Percentiles rank a stretch among this genome's conserved stretches.
phyloP scores from a whole-genome alignment of 2,888 invertebrate genomes.

The Enoplolaimus lenunculus region DNA sequence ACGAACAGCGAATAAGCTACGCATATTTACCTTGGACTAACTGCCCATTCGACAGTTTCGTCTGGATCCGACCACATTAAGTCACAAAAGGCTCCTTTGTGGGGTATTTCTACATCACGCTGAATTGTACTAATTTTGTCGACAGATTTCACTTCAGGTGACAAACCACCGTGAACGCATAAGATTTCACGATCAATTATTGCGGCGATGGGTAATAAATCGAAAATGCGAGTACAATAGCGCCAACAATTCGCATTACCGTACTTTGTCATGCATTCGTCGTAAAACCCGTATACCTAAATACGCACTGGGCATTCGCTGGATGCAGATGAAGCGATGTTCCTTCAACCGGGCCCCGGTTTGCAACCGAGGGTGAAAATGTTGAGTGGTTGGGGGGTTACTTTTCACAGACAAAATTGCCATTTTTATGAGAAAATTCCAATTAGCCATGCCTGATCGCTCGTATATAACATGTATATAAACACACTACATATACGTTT shows the following conservation, averaged over 20 bases:
- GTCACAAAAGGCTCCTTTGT: conserved; percentile 95
- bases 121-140: conserved; percentile 91
- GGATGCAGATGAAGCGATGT: too few species aligned
- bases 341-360: too few species aligned
- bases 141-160: conserved; percentile 85
- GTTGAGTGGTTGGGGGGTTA: too few species aligned
- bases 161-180: conserved; percentile 93
- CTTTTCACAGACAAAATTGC: too few species aligned
- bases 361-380: too few species aligned
- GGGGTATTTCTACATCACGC: conserved; percentile 91
- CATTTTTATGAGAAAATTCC: too few species aligned
- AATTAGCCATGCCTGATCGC: too few species aligned
- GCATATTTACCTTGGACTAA: conserved; percentile 34
- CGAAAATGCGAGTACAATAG: conserved; percentile 93
- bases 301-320: too few species aligned
- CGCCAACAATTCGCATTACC: conserved; percentile 98
- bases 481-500: too few species aligned
- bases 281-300: conserved; percentile 45
- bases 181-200: conserved; percentile 92
- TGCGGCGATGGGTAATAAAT: conserved; percentile 89
- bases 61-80: conserved; percentile 99
- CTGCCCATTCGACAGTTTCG: conserved; percentile 59
- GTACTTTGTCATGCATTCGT: conserved; percentile 97
- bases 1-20: too few species aligned
- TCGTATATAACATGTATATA: too few species aligned